These are phyloP conservation scores for Lycophotia porphyrea DNA, from an alignment of 2,888 invertebrate genomes.

Conservation along the genomic window DNA sequence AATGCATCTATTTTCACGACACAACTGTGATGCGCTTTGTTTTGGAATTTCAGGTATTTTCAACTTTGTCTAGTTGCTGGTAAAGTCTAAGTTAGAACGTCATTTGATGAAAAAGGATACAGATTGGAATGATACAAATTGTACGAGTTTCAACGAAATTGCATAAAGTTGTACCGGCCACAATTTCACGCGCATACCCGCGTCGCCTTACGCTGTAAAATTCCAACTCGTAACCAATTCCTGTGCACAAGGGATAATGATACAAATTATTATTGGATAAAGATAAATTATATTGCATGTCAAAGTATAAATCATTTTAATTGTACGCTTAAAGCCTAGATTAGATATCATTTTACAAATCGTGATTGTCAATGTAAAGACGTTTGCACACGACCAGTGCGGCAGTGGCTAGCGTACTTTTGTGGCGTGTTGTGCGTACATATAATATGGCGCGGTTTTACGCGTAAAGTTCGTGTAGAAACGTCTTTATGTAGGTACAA, in stretches of 20 bases:
- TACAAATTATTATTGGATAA: conserved; percentile 69
- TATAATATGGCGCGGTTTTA: conserved; percentile 34
- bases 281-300: conserved; percentile 79
- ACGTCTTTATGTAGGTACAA: conserved; percentile 64
- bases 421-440: conserved; percentile 40
- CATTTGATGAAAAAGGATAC: conserved; percentile 28
- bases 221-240: conserved; percentile 45
- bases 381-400: conserved; percentile 60
- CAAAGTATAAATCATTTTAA: conserved; percentile 77
- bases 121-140: conserved; percentile 40
- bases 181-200: conserved; percentile 11
- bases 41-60: conserved; percentile 36
- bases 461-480: conserved; percentile 55
- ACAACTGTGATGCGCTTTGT: conserved; percentile 22
- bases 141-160: not conserved
- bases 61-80: conserved; percentile 40
- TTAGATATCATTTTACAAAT: conserved; percentile 65
- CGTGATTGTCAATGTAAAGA: conserved; percentile 63
- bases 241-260: conserved; percentile 66
- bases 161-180: conserved; percentile 17
- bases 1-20: conserved; percentile 60
- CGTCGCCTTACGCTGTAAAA: conserved; percentile 30
- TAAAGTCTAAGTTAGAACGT: conserved; percentile 22
- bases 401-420: conserved; percentile 38
- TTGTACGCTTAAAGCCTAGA: conserved; percentile 72